These are phyloP conservation scores for Tipula helvola DNA, from an alignment of 2,888 invertebrate species.

Conservation along the genomic window DNA sequence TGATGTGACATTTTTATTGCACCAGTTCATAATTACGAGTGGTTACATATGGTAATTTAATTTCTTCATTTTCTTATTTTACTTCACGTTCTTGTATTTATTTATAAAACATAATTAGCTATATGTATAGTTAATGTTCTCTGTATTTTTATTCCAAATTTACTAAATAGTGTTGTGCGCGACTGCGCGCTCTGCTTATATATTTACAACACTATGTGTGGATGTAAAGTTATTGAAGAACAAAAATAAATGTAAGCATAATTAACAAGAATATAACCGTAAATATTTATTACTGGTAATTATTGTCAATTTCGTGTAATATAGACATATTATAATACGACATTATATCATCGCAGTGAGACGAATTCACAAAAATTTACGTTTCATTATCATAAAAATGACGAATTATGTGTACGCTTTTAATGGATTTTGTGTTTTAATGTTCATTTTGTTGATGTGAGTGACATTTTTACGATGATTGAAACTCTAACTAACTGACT, in stretches of 20 bases:
- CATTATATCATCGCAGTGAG: not conserved
- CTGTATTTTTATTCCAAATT: not conserved
- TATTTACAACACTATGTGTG: not conserved
- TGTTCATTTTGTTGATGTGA: not conserved
- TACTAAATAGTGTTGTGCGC: not conserved
- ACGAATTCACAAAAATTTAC: not conserved
- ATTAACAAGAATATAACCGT: not conserved
- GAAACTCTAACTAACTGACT: not conserved
- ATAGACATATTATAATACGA: not conserved
- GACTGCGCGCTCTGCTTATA: not conserved
- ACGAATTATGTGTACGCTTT: not conserved
- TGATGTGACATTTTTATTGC: not conserved
- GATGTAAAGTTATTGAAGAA: not conserved
- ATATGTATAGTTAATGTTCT: not conserved
- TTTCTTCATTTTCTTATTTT: not conserved
- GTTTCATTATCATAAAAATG: not conserved
- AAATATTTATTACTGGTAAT: not conserved
- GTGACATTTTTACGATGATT: not conserved
- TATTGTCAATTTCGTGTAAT: not conserved
- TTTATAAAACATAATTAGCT: not conserved
- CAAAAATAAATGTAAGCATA: not conserved
- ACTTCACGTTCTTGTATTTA: not conserved
- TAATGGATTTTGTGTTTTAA: not conserved
- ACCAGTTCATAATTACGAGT: not conserved
- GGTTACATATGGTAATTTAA: constrained; percentile 4